Conservation (phyloP, 2,888 invertebrate species). For the Drosophila nr. medialis region DNA sequence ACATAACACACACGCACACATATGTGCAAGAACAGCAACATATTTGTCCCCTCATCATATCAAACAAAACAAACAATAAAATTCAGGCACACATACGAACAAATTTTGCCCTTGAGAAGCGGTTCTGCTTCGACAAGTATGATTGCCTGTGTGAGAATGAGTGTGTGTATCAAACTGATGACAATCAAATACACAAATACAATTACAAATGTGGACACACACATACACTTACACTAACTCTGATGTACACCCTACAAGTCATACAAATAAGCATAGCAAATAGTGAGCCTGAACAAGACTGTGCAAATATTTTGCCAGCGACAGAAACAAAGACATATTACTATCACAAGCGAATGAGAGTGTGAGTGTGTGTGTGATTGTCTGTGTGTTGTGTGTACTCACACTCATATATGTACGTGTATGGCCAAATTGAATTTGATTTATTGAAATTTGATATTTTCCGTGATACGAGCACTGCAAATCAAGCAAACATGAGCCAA, state of each 20-base stretch:
- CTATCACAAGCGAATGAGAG: conserved; percentile 50
- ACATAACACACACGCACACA: conserved; percentile 30
- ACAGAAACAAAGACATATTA: conserved; percentile 78
- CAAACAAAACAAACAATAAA: conserved; percentile 80
- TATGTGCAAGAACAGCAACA: conserved; percentile 17
- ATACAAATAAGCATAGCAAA: conserved; percentile 68
- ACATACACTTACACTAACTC: conserved; percentile 35
- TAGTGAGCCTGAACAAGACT: conserved; percentile 65
- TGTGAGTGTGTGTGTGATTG: conserved; percentile 42
- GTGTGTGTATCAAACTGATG: conserved; percentile 69
- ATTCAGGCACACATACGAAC: conserved; percentile 68
- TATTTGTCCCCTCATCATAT: conserved; percentile 56
- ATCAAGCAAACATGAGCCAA: conserved; percentile 74
- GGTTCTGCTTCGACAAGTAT: conserved; percentile 40
- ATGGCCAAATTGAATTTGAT: conserved; percentile 82
- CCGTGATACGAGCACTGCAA: conserved; percentile 77
- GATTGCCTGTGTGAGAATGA: conserved; percentile 27
- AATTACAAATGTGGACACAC: conserved; percentile 73
- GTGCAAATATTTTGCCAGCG: conserved; percentile 77
- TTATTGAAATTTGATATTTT: conserved; percentile 83
- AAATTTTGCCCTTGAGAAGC: conserved; percentile 79
- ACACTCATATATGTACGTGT: conserved; percentile 33
- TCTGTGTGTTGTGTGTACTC: conserved; percentile 40
- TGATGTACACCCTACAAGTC: conserved; percentile 51
- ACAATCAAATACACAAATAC: conserved; percentile 81